Conservation (phyloP, 2,113 vertebrate species). For the Oplegnathus fasciatus region DNA sequence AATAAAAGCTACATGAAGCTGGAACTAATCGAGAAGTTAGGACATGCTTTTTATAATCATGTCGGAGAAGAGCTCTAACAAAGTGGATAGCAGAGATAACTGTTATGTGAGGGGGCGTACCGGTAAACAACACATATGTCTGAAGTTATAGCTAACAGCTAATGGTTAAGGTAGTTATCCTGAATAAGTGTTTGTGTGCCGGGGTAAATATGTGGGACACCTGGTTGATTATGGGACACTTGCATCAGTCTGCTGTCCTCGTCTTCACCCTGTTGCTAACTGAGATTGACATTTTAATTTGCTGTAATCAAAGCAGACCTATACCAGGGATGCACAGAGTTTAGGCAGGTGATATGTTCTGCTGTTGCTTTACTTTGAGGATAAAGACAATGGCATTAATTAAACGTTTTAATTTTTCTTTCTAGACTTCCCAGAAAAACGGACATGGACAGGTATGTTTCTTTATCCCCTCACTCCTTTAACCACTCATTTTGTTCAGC, state of each 20-base stretch:
- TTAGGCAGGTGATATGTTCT: not conserved
- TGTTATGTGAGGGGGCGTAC: not conserved
- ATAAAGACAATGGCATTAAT: not conserved
- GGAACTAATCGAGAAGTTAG: too few species aligned
- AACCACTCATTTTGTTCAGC: not conserved
- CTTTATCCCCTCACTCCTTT: rapidly evolving
- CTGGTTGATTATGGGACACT: not conserved
- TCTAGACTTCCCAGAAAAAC: conserved; percentile 95
- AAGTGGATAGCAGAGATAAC: not conserved
- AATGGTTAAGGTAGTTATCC: too few species aligned
- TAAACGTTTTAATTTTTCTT: conserved; percentile 32
- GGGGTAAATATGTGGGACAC: not conserved
- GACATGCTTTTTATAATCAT: not conserved
- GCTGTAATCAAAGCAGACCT: not conserved
- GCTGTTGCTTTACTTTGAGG: not conserved
- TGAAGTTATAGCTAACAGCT: not conserved
- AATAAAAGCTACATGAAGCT: not conserved
- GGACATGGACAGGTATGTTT: conserved; percentile 95
- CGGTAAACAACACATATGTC: conserved; percentile 29
- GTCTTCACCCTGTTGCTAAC: too few species aligned
- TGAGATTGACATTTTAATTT: too few species aligned
- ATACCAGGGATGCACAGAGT: not conserved
- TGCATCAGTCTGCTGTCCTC: not conserved
- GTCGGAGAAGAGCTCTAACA: not conserved
- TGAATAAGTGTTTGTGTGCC: not conserved